Percentiles rank a stretch among this genome's conserved stretches.
These are phyloP conservation scores for Coelogynopora nodosa DNA, from an alignment of 2,888 invertebrate species.

Conservation along the genomic window DNA sequence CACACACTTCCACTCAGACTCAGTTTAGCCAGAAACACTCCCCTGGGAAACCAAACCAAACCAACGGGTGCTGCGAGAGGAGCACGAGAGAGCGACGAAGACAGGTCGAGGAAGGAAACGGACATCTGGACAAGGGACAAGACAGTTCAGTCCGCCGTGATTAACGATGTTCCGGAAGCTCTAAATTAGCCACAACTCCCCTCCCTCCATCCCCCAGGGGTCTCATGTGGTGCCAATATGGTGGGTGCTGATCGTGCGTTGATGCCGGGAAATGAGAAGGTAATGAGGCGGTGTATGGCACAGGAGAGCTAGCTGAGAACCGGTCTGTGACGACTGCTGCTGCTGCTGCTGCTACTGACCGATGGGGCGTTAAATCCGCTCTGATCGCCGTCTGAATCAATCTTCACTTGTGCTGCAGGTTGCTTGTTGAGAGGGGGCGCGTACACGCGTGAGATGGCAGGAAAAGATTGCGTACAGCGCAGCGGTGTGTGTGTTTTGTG, in stretches of 20 bases:
- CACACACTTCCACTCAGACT: too few relatives aligned
- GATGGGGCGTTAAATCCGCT: neutral
- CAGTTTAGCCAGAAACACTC: too few relatives aligned
- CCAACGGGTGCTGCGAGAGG: too few relatives aligned
- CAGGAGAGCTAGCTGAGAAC: neutral
- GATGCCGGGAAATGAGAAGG: neutral
- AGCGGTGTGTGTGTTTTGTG: too few relatives aligned
- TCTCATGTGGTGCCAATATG: constrained; percentile 1
- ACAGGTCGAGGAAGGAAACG: neutral
- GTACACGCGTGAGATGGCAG: too few relatives aligned
- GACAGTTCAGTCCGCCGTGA: neutral
- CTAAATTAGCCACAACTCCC: neutral
- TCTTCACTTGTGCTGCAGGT: too few relatives aligned
- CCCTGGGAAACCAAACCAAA: too few relatives aligned
- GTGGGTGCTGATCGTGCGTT: neutral
- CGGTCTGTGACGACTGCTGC: neutral
- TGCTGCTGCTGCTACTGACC: neutral
- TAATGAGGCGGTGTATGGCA: neutral
- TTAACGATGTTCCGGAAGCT: neutral
- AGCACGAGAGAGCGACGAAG: neutral
- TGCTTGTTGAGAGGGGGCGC: too few relatives aligned
- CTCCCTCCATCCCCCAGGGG: neutral
- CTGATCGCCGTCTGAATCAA: too few relatives aligned
- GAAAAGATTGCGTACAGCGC: neutral
- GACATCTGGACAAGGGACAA: neutral